These are phyloP conservation scores for Trachurus trachurus DNA, from an alignment of 2,797 vertebrate genomes.

Conservation along the genomic window DNA sequence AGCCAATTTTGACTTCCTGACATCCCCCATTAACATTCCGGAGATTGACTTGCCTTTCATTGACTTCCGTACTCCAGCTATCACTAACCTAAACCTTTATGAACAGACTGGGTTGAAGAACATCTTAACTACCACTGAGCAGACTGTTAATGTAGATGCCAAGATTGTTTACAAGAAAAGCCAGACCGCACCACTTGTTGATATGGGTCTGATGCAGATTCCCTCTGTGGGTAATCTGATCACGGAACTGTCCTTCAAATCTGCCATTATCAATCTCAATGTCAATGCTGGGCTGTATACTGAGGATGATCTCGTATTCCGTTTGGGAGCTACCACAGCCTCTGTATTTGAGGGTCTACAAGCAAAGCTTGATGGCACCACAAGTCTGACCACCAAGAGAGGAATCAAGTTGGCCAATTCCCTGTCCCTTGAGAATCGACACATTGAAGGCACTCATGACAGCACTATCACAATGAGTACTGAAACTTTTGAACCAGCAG, in stretches of 20 bases:
- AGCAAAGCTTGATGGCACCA: constrained; percentile 91
- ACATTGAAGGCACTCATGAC: constrained; percentile 89
- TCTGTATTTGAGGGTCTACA: constrained; percentile 89
- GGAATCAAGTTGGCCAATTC: constrained; percentile 92
- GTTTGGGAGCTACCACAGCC: constrained; percentile 87
- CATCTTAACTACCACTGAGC: constrained; percentile 90
- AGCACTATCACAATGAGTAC: constrained; percentile 88
- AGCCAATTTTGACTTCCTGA: constrained; percentile 93
- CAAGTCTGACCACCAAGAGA: constrained; percentile 90
- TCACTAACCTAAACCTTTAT: constrained; percentile 90
- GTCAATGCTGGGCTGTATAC: constrained; percentile 88
- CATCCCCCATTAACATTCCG: constrained; percentile 89
- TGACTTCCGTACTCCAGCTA: constrained; percentile 82
- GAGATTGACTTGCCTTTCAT: constrained; percentile 85
- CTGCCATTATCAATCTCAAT: constrained; percentile 90
- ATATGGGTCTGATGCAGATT: constrained; percentile 85
- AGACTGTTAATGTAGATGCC: constrained; percentile 89
- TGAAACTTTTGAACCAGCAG: constrained; percentile 83
- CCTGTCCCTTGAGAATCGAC: constrained; percentile 85
- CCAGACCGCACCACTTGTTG: constrained; percentile 79
- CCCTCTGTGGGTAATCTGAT: constrained; percentile 91
- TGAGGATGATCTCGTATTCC: constrained; percentile 90
- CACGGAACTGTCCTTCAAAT: constrained; percentile 93
- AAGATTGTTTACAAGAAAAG: constrained; percentile 93
- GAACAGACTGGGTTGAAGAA: constrained; percentile 88